Percentiles rank a stretch among this genome's conserved stretches.
phyloP scores from a whole-genome alignment of 1,140 invertebrate genomes.

The Trachymyrmex cornetzi region DNA sequence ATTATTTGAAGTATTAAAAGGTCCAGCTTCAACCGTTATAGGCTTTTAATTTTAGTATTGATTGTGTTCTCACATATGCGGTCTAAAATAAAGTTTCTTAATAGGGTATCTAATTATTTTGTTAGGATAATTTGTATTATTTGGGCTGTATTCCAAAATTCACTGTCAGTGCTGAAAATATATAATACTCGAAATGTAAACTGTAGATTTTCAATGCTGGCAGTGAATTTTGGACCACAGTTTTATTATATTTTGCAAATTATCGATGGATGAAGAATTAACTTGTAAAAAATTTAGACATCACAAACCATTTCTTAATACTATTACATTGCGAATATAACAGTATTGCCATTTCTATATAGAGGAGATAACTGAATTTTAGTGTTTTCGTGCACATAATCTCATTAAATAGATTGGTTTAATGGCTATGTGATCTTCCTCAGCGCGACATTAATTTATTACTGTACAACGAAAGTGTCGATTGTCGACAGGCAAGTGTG shows the following conservation, averaged over 20 bases:
- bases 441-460: conserved; percentile 62
- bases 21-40: no score
- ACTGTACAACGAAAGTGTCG: conserved; percentile 60
- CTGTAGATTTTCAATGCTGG: no score
- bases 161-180: no score
- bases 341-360: neutral
- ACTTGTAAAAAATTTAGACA: neutral
- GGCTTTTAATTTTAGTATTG: no score
- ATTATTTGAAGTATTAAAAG: no score
- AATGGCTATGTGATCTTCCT: neutral
- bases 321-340: neutral
- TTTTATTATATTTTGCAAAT: neutral
- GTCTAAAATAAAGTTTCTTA: no score
- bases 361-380: neutral
- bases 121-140: neutral
- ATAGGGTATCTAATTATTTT: neutral
- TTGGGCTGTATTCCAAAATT: no score
- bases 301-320: neutral
- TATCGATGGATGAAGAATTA: neutral
- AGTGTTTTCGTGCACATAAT: neutral
- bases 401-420: neutral
- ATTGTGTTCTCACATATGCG: no score
- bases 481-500: conserved; percentile 68
- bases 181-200: no score
- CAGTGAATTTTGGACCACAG: no score